Conservation (phyloP, 2,113 vertebrate genomes). For the Macquaria ambigua region DNA sequence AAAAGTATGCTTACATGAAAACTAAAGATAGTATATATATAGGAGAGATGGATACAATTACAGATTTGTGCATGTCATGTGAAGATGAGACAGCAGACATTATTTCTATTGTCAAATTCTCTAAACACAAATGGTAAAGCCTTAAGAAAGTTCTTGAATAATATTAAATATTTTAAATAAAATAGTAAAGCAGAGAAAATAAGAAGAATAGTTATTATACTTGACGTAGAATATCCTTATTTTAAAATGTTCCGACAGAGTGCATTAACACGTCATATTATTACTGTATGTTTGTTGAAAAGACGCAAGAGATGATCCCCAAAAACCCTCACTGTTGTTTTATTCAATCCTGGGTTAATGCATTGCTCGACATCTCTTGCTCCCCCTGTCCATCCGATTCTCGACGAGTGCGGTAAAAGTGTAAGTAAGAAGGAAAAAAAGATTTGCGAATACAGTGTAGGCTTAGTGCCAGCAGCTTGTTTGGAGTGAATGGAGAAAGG, state of each 20-base stretch:
- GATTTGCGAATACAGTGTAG: constrained; percentile 35
- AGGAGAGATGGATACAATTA: neutral
- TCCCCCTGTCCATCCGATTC: neutral
- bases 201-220: neutral
- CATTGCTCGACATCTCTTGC: neutral
- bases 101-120: neutral
- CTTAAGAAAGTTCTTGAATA: neutral
- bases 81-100: neutral
- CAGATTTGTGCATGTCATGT: neutral
- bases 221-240: neutral
- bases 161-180: neutral
- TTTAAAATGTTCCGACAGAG: neutral
- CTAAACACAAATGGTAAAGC: neutral
- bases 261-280: neutral
- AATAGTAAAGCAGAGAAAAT: neutral
- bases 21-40: too few relatives aligned
- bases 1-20: too few relatives aligned
- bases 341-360: constrained; percentile 15
- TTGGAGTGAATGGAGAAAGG: constrained; percentile 54
- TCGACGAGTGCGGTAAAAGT: neutral
- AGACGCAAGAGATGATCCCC: neutral
- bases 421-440: neutral
- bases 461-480: constrained; percentile 47
- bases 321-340: constrained; percentile 36
- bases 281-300: neutral